Evolutionary conservation across 2,113 vertebrate genomes (phyloP).

Genomic region (Xiphorhynchus elegans): DNA sequence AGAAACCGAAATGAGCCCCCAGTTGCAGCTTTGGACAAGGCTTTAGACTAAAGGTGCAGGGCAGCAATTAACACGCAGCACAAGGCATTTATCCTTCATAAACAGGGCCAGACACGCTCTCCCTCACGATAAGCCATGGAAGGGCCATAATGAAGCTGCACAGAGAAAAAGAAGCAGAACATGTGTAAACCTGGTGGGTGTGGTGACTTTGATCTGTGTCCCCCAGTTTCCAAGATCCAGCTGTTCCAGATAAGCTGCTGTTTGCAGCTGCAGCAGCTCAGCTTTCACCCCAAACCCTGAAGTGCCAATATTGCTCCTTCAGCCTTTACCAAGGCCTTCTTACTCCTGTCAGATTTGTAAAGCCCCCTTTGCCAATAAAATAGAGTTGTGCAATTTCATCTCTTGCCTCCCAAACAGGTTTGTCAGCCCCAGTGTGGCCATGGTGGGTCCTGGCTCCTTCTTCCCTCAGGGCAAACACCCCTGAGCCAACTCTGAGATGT

Average conservation of each 20-base stretch:
- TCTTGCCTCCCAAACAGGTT: slow-evolving; percentile 8
- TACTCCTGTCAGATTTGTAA: not conserved
- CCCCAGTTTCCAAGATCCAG: not conserved
- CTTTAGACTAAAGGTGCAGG: slow-evolving; percentile 68
- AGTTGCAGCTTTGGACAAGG: slow-evolving; percentile 50
- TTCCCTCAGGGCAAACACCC: not conserved
- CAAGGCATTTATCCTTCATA: slow-evolving; percentile 14
- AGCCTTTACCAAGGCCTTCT: not conserved
- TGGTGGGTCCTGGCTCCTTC: not conserved
- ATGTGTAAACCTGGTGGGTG: fast-evolving
- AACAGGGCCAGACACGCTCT: slow-evolving; percentile 14
- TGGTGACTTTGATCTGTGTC: not conserved
- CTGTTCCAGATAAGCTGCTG: not conserved
- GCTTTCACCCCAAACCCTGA: fast-evolving
- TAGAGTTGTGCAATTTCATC: not conserved
- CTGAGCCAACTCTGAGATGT: not conserved
- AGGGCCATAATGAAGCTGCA: not conserved
- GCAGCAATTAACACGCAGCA: slow-evolving; percentile 17
- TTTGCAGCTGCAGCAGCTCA: not conserved
- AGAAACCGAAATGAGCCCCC: slow-evolving; percentile 71
- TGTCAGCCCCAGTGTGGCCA: not conserved
- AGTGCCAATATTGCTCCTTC: not conserved
- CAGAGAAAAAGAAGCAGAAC: not conserved
- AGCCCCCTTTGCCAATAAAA: not conserved
- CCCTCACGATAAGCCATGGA: not conserved